These are phyloP conservation scores for Cryptocheilus praepositus DNA, from an alignment of 2,888 invertebrate genomes.

Conservation along the genomic window DNA sequence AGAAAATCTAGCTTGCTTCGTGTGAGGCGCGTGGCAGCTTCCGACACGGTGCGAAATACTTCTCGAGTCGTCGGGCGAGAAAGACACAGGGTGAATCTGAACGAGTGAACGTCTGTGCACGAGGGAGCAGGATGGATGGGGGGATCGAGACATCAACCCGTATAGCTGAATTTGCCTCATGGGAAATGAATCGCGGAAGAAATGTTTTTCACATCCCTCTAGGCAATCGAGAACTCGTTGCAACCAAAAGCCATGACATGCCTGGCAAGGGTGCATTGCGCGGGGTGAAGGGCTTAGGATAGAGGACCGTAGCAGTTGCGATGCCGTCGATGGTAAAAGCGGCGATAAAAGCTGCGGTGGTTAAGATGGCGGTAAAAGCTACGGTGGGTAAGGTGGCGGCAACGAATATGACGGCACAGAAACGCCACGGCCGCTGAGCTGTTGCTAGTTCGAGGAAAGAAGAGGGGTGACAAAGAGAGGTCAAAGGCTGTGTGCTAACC, in stretches of 20 bases:
- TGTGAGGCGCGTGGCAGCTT: conserved; percentile 36
- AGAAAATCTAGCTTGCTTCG: conserved; percentile 50
- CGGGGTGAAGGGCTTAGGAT: conserved; percentile 9
- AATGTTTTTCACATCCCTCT: conserved; percentile 14
- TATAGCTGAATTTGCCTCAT: conserved; percentile 41
- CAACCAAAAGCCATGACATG: not conserved
- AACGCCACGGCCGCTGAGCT: too few species aligned
- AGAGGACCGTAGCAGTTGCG: not conserved
- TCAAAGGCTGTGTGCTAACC: conserved; percentile 46
- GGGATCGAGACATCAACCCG: not conserved
- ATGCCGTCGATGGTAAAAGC: conserved; percentile 2
- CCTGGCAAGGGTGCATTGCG: too few species aligned
- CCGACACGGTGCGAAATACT: conserved; percentile 5
- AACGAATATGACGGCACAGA: not conserved
- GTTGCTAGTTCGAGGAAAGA: too few species aligned
- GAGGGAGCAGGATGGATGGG: conserved; percentile 5
- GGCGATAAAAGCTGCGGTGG: too few species aligned
- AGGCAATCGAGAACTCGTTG: conserved; percentile 14
- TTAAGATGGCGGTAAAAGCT: too few species aligned
- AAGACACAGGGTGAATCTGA: not conserved
- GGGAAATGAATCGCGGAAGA: conserved; percentile 48
- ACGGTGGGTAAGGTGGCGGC: not conserved
- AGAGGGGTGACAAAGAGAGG: conserved; percentile 35
- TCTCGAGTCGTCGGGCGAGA: conserved; percentile 5
- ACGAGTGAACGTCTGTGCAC: too few species aligned